Evolutionary conservation across 2,113 vertebrate genomes (phyloP).

Genomic region (Ceyx melanurus): DNA sequence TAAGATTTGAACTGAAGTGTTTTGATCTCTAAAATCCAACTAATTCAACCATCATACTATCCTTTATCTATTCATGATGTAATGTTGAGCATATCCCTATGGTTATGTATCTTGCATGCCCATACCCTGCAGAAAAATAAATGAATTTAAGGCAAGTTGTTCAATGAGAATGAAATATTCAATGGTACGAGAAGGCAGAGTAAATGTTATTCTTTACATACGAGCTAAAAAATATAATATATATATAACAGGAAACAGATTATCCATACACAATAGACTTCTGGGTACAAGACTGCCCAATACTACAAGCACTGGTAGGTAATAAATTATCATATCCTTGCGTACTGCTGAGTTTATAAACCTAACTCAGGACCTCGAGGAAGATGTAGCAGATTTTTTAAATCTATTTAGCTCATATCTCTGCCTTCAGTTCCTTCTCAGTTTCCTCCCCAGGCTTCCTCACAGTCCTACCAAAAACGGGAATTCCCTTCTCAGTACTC

Average conservation of each 20-base stretch:
- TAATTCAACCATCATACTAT: background rate
- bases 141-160: background rate
- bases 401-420: background rate
- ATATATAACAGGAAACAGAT: background rate
- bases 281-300: background rate
- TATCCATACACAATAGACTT: background rate
- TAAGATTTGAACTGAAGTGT: background rate
- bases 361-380: background rate
- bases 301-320: background rate
- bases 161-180: background rate
- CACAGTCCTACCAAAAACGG: background rate
- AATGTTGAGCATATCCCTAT: background rate
- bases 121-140: background rate
- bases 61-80: background rate
- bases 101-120: background rate
- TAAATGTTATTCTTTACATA: background rate
- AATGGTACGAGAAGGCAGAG: background rate
- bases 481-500: background rate
- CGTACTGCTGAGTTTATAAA: background rate
- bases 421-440: background rate
- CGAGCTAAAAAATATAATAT: background rate
- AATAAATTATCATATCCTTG: background rate
- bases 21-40: background rate
- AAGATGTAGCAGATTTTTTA: rapidly evolving
- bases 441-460: background rate